Conservation (phyloP, 2,113 vertebrate species). For the Ahaetulla prasina region DNA sequence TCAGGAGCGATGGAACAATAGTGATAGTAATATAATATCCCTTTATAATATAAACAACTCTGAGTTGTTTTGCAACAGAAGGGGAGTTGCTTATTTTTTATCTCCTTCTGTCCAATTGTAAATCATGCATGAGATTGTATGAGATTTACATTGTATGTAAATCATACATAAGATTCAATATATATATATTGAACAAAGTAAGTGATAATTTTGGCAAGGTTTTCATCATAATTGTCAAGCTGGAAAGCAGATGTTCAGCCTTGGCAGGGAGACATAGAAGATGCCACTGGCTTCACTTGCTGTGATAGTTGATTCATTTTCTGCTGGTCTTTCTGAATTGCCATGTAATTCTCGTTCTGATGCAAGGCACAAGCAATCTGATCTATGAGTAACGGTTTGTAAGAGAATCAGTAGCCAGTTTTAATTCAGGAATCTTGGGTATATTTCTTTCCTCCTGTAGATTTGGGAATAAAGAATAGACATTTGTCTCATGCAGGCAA, state of each 20-base stretch:
- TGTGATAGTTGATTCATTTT: not conserved
- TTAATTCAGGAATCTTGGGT: not conserved
- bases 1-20: not conserved
- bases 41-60: not conserved
- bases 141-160: too few species aligned
- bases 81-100: not conserved
- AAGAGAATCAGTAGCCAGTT: not conserved
- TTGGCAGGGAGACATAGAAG: not conserved
- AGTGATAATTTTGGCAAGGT: not conserved
- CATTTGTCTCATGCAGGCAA: not conserved
- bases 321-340: not conserved
- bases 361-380: not conserved
- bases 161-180: not conserved
- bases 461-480: not conserved
- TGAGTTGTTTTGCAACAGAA: not conserved
- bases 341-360: not conserved
- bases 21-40: not conserved
- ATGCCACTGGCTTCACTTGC: not conserved
- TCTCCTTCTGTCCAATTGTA: not conserved
- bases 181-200: not conserved
- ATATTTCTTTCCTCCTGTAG: not conserved
- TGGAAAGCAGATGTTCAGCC: not conserved
- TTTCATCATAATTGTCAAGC: not conserved
- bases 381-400: not conserved
- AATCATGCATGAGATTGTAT: not conserved